Conservation (phyloP, 1,140 invertebrate species). For the Cepaea nemoralis region DNA sequence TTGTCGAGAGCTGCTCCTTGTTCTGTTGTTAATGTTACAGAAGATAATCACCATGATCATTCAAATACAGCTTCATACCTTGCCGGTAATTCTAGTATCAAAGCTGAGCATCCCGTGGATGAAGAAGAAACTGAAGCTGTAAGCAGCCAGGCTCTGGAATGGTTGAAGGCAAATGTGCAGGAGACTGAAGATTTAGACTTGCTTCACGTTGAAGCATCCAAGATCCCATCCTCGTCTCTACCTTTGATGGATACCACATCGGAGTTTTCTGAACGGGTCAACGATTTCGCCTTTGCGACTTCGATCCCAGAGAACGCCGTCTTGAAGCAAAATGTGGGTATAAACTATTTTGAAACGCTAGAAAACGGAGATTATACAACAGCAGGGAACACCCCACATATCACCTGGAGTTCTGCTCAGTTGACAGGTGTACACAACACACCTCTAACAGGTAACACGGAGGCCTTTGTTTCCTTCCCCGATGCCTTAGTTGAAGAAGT, state of each 20-base stretch:
- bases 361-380: conserved; percentile 19
- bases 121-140: conserved; percentile 19
- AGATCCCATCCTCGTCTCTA: neutral
- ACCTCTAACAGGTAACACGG: neutral
- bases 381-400: neutral
- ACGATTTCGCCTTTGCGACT: conserved; percentile 18
- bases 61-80: neutral
- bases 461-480: neutral
- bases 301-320: neutral
- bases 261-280: conserved; percentile 17
- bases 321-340: conserved; percentile 1
- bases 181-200: conserved; percentile 2
- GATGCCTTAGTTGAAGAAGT: neutral
- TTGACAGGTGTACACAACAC: neutral
- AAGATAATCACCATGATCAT: neutral
- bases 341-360: conserved; percentile 17
- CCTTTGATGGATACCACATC: neutral
- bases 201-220: neutral
- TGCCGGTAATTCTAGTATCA: neutral
- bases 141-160: neutral
- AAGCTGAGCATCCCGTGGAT: neutral
- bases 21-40: too few relatives aligned
- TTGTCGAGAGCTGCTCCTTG: too few relatives aligned
- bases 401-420: neutral
- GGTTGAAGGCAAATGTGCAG: neutral